Base-by-base conservation (phyloP, 1,140 invertebrate genomes). In the Branchinecta lynchi region DNA sequence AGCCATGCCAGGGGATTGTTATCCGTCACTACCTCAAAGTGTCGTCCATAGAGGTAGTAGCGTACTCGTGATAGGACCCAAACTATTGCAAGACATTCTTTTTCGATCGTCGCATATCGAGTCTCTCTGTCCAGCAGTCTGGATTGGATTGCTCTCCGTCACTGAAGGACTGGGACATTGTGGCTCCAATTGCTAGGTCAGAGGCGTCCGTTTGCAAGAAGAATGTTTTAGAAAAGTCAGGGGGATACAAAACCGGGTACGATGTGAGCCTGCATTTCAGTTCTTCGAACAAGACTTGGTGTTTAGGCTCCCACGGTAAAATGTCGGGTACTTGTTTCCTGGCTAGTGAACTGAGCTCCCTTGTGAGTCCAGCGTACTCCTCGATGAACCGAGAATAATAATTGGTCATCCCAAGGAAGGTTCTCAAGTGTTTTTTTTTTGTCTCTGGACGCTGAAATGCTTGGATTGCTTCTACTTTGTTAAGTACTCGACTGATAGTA, bases 151-250 rank as follows among this genome's bases (percentile, higher is more conserved):
- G 51, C 17, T 60, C 51, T 60, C 51, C 51, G 17, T 60, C 51
- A 60, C 51, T 60, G 51, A 60, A 60, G 51, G 51, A 60, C 51
- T 77, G 75, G 7, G 74, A 71, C 7, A 80, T 66, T 0, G 80
- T 75, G 32, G 77, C 76, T 66, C 78, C 78, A 46, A 81, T 69
- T 9, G 76, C 79, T 43, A 72, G 73, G 43, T 72, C 71, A 60
- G 73, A 75, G 43, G 74, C 75, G 73, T 80, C 77, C 66, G 74
- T 75, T 12, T 73, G 72, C n/a, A 79, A 66, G 43, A 74, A 71
- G 20, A 77, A 72, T 0, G 71, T 71, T 44, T 70, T 67, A 12
- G 71, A 69, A n/a, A 75, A 74, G 66, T 78, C 71, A 67, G 74
- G 77, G 72, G 76, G 75, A 12, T 70, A 70, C 45, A 78, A 70